Base-by-base conservation (phyloP, 2,888 invertebrate species). In the Mayetiola destructor region DNA sequence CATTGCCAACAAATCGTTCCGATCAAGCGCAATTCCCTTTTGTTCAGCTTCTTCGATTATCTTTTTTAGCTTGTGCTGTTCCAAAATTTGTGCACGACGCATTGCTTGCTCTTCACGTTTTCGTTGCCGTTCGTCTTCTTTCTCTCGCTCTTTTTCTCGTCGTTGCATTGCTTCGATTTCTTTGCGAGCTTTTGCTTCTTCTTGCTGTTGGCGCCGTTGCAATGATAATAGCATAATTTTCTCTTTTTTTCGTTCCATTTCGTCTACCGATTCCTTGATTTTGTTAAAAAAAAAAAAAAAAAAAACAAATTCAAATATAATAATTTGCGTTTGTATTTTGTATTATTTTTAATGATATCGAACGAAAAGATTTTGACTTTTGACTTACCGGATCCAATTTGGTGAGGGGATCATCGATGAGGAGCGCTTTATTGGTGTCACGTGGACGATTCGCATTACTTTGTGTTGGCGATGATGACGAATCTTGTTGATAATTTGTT, bases 191-290 rank as follows among this genome's bases (percentile, higher is more conserved):
- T 88, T 84, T 59, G 85, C 81, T 71, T 88, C 88, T 70, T 95
- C 95, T 64, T 89, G 90, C 62, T 91, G 86, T 69, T 92, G 91
- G 64, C 89, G 84, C 66, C 96, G 79, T 71, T 91, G 91, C 64
- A 92, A 75, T 12, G 94, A 93, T 66, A 88, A 76, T 70, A 92
- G 73, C 81, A 94, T 85, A 60, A 96, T 88, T 64, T 84, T 83
- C 70, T 94, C 92, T 68, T 93, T 94, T 69, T 88, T 93, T 61
- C 84, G 82, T 71, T 91, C 90, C 87, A 93, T 90, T 73, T 93
- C 92, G 64, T 91, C 88, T 57, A 88, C 80, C 8, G 84, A 81
- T 66, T 82, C 84, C 90, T 91, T 69, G 29, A 66, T 16, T 29
- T 35, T 5, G 8, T 18, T 16, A 52, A 23, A 21, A 30, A 53